These are phyloP conservation scores for Trichogramma dendrolimi DNA, from an alignment of 2,888 invertebrate genomes.

Conservation along the genomic window DNA sequence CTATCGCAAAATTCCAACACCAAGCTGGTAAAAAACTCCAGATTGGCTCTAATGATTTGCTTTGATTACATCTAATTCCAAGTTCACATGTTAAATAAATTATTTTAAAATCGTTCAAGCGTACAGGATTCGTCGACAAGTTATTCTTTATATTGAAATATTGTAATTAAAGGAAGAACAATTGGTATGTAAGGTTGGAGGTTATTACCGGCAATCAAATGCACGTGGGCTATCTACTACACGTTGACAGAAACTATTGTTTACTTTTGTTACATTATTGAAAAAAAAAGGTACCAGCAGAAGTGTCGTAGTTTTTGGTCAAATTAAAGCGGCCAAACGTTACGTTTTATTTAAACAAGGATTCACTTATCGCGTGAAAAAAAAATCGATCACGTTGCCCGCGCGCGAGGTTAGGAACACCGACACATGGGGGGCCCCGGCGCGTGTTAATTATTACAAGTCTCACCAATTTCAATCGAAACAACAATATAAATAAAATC, in stretches of 20 bases:
- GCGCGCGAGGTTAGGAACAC: slow-evolving; percentile 14
- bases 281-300: too few relatives aligned
- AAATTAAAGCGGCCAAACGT: too few relatives aligned
- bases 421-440: slow-evolving; percentile 2
- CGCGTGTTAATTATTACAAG: background rate
- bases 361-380: too few relatives aligned
- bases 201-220: background rate
- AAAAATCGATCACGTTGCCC: too few relatives aligned
- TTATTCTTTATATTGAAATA: background rate
- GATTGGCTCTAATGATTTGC: slow-evolving; percentile 42
- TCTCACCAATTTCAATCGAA: too few relatives aligned
- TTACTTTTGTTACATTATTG: slow-evolving; percentile 7
- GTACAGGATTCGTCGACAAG: background rate
- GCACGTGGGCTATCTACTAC: background rate
- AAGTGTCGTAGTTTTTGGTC: too few relatives aligned
- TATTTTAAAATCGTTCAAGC: background rate
- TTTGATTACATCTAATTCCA: too few relatives aligned
- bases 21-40: slow-evolving; percentile 36
- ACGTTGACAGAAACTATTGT: slow-evolving; percentile 19
- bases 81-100: too few relatives aligned
- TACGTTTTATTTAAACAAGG: too few relatives aligned
- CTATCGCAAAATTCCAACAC: slow-evolving; percentile 47
- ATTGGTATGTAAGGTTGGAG: too few relatives aligned
- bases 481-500: too few relatives aligned
- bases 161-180: too few relatives aligned